A percentile compares a stretch with the other conserved stretches of the same genome.
These are phyloP conservation scores for Galerucella nymphaeae DNA, from an alignment of 2,888 invertebrate species.

Conservation along the genomic window DNA sequence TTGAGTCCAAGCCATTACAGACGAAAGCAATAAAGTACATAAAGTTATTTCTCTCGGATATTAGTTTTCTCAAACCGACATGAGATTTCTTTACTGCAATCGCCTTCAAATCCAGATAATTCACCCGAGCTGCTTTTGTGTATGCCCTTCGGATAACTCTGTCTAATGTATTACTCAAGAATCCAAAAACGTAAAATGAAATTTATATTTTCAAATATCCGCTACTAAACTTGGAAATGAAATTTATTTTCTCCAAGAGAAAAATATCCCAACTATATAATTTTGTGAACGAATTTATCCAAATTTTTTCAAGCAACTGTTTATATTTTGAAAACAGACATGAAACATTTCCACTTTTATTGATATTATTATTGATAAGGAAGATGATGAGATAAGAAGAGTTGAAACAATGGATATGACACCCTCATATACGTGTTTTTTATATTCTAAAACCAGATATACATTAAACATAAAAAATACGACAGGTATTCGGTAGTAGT, in stretches of 20 bases:
- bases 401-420: too few species aligned
- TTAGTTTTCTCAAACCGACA: conserved; percentile 9
- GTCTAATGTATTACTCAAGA: conserved; percentile 10
- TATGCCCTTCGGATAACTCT: conserved; percentile 3
- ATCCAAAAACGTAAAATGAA: conserved; percentile 4
- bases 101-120: conserved; percentile 11
- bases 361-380: too few species aligned
- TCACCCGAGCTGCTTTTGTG: conserved; percentile 5
- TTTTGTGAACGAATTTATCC: background rate
- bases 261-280: background rate
- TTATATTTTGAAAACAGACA: too few species aligned
- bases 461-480: background rate
- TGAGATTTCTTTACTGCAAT: conserved; percentile 8
- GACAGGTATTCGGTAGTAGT: background rate
- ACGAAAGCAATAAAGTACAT: background rate
- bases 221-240: background rate
- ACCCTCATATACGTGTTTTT: too few species aligned
- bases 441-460: too few species aligned
- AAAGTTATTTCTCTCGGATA: background rate
- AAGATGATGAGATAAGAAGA: too few species aligned
- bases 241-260: background rate
- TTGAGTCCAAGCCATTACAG: background rate
- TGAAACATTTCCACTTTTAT: too few species aligned
- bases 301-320: background rate
- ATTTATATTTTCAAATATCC: conserved; percentile 9